Evolutionary conservation across 2,888 invertebrate species (phyloP), one percentile per base, ranked within the genome.

Genomic region (Alcis repandata): DNA sequence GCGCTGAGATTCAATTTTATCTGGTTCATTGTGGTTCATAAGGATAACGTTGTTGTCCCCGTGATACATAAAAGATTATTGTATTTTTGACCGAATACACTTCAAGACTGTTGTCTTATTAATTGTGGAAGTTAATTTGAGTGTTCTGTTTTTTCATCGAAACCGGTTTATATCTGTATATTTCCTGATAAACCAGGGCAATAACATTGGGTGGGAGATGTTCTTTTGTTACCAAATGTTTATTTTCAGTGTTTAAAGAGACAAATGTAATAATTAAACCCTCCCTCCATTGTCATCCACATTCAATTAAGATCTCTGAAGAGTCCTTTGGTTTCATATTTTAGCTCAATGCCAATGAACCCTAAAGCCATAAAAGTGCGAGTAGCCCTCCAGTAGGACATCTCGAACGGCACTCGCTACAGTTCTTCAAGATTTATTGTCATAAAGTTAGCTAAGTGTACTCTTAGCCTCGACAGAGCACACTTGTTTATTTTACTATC

Each of bases 401-500:
- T 69, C 62, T 66, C 62, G 63, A 72, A 70, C 57, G 65, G 66
- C 69, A 62, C 64, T 68, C 62, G 61, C 67, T 60, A 66, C 66
- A 63, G 67, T 64, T 68, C 62, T 63, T 43, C 66, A 20, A 68
- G 72, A 73, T 73, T 73, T 71, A 73, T 68, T 61, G 68, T 68
- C 65, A 71, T 69, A 71, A 68, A 69, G 62, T 68, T 68, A 57
- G 59, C 62, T 52, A 69, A 69, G 67, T 67, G 60, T 68, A 54
- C 63, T 43, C 67, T 64, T 45, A 54, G 32, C 38, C 13, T 52
- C 43, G 13, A 32, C 10, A 22, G 59, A 67, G 62, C 59, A 59
- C 62, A 61, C 69, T 69, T 68, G 66, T 67, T 67, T 67, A 66
- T 65, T 70, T 71, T 67, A 71, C 38, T 65, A 48, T 56, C 38